Conservation (phyloP, 2,888 invertebrate genomes). For the Cenopis cana region DNA sequence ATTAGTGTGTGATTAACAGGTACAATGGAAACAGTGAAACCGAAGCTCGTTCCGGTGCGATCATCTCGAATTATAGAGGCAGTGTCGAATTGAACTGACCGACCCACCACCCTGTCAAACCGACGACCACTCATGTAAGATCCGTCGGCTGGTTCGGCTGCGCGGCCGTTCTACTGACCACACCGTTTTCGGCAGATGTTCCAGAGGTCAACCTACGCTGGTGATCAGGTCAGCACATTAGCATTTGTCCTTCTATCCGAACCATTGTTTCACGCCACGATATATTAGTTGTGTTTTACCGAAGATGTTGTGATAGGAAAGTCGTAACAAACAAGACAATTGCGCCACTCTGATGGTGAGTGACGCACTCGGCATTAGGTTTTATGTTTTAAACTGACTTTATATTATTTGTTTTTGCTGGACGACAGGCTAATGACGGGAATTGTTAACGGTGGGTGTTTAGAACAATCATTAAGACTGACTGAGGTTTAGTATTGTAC, state of each 20-base stretch:
- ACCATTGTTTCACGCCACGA: constrained; percentile 68
- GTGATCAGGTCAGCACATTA: constrained; percentile 54
- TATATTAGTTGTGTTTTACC: constrained; percentile 64
- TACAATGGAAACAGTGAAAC: constrained; percentile 61
- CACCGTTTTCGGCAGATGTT: constrained; percentile 5
- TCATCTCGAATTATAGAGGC: constrained; percentile 68
- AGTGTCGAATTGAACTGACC: constrained; percentile 73
- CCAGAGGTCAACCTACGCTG: constrained; percentile 57
- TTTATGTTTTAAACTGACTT: constrained; percentile 44
- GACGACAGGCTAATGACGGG: constrained; percentile 12
- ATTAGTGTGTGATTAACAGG: not conserved
- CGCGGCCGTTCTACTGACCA: constrained; percentile 46
- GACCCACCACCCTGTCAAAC: constrained; percentile 67
- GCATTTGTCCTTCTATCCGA: constrained; percentile 69
- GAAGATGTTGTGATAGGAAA: constrained; percentile 60
- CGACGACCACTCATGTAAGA: constrained; percentile 44
- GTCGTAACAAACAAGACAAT: constrained; percentile 53
- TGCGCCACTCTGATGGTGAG: constrained; percentile 46
- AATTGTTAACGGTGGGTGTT: constrained; percentile 10
- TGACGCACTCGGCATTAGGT: constrained; percentile 33
- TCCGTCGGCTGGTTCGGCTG: constrained; percentile 46
- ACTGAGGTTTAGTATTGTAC: not conserved
- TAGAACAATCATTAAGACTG: not conserved
- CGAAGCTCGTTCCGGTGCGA: constrained; percentile 75
- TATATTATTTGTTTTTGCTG: constrained; percentile 40